Percentiles rank a stretch among this genome's conserved stretches.
phyloP scores from a whole-genome alignment of 2,797 vertebrate genomes.

The Etheostoma nigrum region DNA sequence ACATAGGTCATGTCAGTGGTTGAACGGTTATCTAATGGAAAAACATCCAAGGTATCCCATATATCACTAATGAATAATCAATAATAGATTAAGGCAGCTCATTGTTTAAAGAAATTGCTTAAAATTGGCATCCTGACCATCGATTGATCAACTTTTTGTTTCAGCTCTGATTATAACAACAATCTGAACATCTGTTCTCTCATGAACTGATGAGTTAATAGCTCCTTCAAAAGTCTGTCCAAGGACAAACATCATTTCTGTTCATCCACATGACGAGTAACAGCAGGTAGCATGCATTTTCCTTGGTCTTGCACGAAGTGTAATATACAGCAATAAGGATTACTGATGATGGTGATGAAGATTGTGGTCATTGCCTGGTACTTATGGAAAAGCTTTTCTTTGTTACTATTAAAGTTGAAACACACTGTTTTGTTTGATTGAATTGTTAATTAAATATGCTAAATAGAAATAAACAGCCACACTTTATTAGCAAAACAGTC shows the following conservation, averaged over 20 bases:
- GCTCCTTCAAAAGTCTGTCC: not conserved
- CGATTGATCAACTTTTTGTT: not conserved
- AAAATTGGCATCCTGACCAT: not conserved
- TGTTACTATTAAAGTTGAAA: not conserved
- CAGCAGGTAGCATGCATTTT: not conserved
- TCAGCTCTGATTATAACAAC: not conserved
- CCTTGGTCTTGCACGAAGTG: not conserved
- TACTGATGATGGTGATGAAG: not conserved
- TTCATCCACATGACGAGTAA: not conserved
- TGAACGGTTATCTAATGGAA: no score
- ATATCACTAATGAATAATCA: no score
- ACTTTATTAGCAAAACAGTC: constrained; percentile 89
- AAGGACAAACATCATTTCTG: not conserved
- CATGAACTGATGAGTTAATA: not conserved
- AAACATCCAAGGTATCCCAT: no score
- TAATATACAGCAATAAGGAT: not conserved
- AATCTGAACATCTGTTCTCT: not conserved
- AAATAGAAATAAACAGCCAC: constrained; percentile 28
- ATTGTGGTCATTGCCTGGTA: no score
- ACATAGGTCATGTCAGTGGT: no score
- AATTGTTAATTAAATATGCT: not conserved
- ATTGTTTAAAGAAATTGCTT: no score
- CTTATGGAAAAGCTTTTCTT: not conserved
- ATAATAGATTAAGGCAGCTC: no score
- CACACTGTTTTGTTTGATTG: not conserved